Evolutionary conservation across 2,797 vertebrate genomes (phyloP).

Genomic region (Squalus acanthias): DNA sequence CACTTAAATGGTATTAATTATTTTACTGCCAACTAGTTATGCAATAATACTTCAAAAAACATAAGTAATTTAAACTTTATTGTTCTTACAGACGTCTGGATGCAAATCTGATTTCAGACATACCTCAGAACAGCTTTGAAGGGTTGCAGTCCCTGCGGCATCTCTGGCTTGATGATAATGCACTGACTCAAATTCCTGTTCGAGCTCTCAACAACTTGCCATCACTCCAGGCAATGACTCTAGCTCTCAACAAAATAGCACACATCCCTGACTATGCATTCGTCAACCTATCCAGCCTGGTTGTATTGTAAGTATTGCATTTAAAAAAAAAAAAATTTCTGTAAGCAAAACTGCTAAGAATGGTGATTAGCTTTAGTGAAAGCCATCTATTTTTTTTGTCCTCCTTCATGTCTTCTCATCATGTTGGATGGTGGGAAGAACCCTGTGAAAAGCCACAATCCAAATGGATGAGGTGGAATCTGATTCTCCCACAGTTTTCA

Average conservation of each 20-base stretch:
- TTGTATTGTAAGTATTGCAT: slow-evolving; percentile 80
- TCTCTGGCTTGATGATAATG: slow-evolving; percentile 93
- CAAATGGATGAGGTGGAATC: neutral
- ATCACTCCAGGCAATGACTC: slow-evolving; percentile 87
- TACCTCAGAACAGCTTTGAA: slow-evolving; percentile 77
- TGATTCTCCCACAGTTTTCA: neutral
- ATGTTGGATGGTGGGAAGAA: neutral
- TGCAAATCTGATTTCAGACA: slow-evolving; percentile 83
- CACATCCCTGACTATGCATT: slow-evolving; percentile 84
- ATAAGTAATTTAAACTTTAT: neutral
- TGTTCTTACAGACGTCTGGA: slow-evolving; percentile 74
- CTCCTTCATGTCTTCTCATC: neutral
- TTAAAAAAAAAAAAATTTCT: neutral
- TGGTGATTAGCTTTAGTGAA: neutral
- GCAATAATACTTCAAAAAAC: neutral
- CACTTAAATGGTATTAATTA: neutral
- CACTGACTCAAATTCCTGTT: slow-evolving; percentile 79
- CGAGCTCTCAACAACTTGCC: slow-evolving; percentile 73
- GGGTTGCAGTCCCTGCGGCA: slow-evolving; percentile 79
- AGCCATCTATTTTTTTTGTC: neutral
- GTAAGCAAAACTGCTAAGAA: neutral
- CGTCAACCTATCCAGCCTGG: slow-evolving; percentile 86
- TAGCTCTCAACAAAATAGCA: slow-evolving; percentile 87
- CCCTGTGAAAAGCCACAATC: neutral
- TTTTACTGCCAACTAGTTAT: neutral